A percentile compares a stretch with the other conserved stretches of the same genome.
phyloP scores from a whole-genome alignment of 2,113 vertebrate species.

The Alethe castanea region DNA sequence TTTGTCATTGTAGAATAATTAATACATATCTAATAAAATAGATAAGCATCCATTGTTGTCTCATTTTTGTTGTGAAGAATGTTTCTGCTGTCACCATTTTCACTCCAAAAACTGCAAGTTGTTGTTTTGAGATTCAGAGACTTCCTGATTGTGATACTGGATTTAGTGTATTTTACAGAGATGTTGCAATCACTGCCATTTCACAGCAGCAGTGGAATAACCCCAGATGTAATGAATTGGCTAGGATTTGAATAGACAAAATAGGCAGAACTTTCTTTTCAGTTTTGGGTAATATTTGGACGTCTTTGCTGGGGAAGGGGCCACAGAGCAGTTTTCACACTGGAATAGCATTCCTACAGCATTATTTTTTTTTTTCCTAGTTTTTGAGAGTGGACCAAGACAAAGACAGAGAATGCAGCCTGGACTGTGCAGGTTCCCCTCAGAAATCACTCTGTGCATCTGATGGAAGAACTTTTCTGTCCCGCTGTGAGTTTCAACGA shows the following conservation, averaged over 20 bases:
- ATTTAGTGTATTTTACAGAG: not conserved
- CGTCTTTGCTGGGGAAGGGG: not conserved
- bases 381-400: slow-evolving; percentile 94
- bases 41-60: not conserved
- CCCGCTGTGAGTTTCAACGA: slow-evolving; percentile 93
- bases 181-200: not conserved
- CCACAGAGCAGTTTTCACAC: not conserved
- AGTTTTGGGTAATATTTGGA: not conserved
- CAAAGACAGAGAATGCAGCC: slow-evolving; percentile 90
- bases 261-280: not conserved
- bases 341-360: not conserved
- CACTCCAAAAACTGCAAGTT: not conserved
- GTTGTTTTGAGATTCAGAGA: not conserved
- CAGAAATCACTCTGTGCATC: slow-evolving; percentile 93
- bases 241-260: not conserved
- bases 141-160: not conserved
- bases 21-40: not conserved
- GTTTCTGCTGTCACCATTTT: not conserved
- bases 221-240: fast-evolving
- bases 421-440: slow-evolving; percentile 82
- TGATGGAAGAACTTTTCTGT: slow-evolving; percentile 92
- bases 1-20: not conserved
- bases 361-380: slow-evolving; percentile 58
- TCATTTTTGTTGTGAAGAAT: not conserved
- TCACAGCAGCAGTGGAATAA: not conserved